A percentile compares a stretch with the other conserved stretches of the same genome.
Evolutionary conservation across 2,888 invertebrate genomes (phyloP).

Genomic region (Venusia cambrica): DNA sequence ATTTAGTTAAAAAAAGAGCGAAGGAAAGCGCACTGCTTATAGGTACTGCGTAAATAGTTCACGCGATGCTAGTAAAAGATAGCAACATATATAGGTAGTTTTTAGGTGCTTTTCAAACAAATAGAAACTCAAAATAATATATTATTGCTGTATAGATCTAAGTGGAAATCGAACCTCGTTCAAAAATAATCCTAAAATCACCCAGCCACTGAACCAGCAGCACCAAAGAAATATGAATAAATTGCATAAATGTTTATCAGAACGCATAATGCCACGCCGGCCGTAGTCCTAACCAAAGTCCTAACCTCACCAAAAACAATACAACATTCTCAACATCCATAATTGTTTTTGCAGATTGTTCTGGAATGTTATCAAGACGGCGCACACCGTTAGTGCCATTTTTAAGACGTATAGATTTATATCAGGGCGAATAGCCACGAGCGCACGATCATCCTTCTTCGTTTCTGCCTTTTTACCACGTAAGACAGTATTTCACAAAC

Average conservation of each 20-base stretch:
- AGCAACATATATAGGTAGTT: no score
- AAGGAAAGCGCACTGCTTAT: no score
- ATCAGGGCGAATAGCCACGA: conserved; percentile 34
- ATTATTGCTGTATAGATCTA: neutral
- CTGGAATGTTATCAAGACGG: conserved; percentile 57
- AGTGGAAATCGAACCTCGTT: conserved; percentile 14
- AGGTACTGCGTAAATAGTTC: no score
- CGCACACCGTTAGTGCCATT: conserved; percentile 71
- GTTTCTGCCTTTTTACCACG: conserved; percentile 33
- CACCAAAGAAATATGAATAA: conserved; percentile 63
- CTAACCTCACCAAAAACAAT: conserved; percentile 52
- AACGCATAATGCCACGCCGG: conserved; percentile 57
- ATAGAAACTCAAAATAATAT: no score
- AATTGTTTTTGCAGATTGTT: conserved; percentile 72
- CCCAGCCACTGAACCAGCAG: conserved; percentile 29
- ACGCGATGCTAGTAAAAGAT: no score
- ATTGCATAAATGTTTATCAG: conserved; percentile 75
- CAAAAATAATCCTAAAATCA: conserved; percentile 16
- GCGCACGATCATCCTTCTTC: conserved; percentile 29
- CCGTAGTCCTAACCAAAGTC: conserved; percentile 55
- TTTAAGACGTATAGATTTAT: conserved; percentile 46
- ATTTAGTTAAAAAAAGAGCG: no score
- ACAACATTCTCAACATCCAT: conserved; percentile 64
- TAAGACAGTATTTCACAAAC: conserved; percentile 33
- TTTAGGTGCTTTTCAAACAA: no score